phyloP scores from a whole-genome alignment of 1,140 invertebrate genomes.

The Platyscapa corneri region DNA sequence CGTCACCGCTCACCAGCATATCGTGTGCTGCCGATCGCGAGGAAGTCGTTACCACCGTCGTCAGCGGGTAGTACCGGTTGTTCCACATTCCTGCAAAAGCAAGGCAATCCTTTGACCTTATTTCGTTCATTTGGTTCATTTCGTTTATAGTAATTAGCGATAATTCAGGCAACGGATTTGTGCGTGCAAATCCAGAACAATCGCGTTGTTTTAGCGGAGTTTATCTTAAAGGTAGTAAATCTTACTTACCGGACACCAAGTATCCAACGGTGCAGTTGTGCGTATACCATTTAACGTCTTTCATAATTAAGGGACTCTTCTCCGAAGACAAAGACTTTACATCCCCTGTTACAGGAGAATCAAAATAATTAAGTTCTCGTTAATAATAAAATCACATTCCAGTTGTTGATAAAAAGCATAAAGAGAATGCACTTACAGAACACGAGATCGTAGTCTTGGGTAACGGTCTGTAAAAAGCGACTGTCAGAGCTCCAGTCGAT shows the following conservation, averaged over 20 bases:
- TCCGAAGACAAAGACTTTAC: constrained; percentile 87
- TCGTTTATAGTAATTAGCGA: not conserved
- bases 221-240: not conserved
- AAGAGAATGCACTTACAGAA: constrained; percentile 82
- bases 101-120: not conserved
- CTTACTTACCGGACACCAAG: constrained; percentile 83
- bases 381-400: not conserved
- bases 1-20: constrained; percentile 89
- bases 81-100: constrained; percentile 85
- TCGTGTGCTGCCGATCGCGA: constrained; percentile 88
- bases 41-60: constrained; percentile 85
- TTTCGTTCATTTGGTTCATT: not conserved
- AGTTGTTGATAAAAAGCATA: not conserved
- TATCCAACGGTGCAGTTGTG: constrained; percentile 90
- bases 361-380: not conserved
- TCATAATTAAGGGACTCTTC: constrained; percentile 89
- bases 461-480: constrained; percentile 90
- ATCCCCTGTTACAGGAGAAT: constrained; percentile 87
- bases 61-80: constrained; percentile 89
- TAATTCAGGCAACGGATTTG: too few species aligned
- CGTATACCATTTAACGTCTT: constrained; percentile 91
- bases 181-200: too few species aligned
- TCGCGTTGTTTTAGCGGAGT: too few species aligned
- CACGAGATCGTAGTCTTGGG: constrained; percentile 92
- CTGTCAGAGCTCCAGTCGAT: constrained; percentile 95